Evolutionary conservation across 2,888 invertebrate genomes (phyloP).

Genomic region (Allacma fusca): DNA sequence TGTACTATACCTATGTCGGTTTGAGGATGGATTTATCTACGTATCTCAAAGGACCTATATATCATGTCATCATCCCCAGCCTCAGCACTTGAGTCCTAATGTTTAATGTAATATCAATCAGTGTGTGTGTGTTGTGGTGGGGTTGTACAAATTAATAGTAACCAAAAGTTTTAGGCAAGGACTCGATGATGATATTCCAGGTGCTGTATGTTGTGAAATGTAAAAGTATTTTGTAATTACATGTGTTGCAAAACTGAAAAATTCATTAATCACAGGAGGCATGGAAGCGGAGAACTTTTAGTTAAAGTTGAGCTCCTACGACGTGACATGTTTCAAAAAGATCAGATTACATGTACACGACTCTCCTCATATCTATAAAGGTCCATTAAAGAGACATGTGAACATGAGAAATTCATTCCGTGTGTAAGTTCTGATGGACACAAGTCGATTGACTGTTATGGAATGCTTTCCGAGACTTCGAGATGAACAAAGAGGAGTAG

Average conservation of each 20-base stretch:
- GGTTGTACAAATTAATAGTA: no score
- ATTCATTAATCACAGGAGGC: slow-evolving; percentile 31
- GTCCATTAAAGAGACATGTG: neutral
- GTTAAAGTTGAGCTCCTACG: slow-evolving; percentile 16
- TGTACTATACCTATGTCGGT: no score
- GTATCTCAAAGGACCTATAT: no score
- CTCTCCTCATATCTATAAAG: neutral
- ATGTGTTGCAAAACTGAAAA: slow-evolving; percentile 33
- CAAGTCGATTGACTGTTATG: slow-evolving; percentile 8
- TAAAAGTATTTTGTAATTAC: neutral
- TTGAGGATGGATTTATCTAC: no score
- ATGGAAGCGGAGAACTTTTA: slow-evolving; percentile 9
- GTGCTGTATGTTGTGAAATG: neutral
- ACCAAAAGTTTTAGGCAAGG: no score
- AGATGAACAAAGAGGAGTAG: slow-evolving; percentile 23
- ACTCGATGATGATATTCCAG: no score
- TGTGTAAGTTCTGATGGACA: slow-evolving; percentile 21
- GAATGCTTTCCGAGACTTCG: neutral
- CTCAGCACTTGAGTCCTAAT: no score
- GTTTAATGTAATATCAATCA: no score
- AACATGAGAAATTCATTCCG: slow-evolving; percentile 10
- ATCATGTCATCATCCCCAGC: no score
- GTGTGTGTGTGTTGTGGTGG: no score
- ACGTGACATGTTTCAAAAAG: slow-evolving; percentile 29
- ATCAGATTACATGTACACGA: slow-evolving; percentile 30